Evolutionary conservation across 2,113 vertebrate genomes (phyloP), one percentile per base, ranked within the genome.

Genomic region (Aphyosemion australe): DNA sequence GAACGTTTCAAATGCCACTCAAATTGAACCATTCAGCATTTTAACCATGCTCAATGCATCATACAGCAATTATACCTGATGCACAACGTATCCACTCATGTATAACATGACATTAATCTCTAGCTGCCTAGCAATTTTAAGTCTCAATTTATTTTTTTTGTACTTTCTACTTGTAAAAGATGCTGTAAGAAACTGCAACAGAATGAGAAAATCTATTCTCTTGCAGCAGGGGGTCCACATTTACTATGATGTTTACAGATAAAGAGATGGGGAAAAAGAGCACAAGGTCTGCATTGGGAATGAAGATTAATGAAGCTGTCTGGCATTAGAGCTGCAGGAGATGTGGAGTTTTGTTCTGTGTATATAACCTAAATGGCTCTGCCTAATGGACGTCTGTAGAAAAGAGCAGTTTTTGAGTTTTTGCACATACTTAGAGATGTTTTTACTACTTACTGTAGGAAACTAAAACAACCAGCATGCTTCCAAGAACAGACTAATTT

Each of bases 181-280:
- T 70, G 60, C 53, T 52, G 60, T 55, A 61, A 47, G 48, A 69
- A 61, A 71, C 67, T 42, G 57, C 47, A 57, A 41, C 70, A 56
- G 64, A 79, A 70, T 74, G 73, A 74, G 4, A 72, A 84, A 87
- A 87, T 88, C 79, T 74, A 81, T 85, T 65, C 45, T 58, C 61
- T 73, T 50, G 2, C 61, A 18, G 66, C 13, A 13, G 61, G 70
- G 61, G 68, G 32, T 76, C n/a, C 58, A 78, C 67, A 78, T 83
- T 84, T 79, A 76, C 70, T 78, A 72, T 71, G 80, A 83, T 83
- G 74, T 86, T 84, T 85, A 79, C 67, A 74, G 79, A 86, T 85
- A 75, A 79, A 76, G 21, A 65, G 54, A 48, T 75, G 52, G 50
- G 63, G 55, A 68, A 80, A 71, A 15, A 64, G 43, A 65, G 58